These are phyloP conservation scores for Sebastiscus tertius DNA, from an alignment of 2,797 vertebrate genomes.

Conservation along the genomic window DNA sequence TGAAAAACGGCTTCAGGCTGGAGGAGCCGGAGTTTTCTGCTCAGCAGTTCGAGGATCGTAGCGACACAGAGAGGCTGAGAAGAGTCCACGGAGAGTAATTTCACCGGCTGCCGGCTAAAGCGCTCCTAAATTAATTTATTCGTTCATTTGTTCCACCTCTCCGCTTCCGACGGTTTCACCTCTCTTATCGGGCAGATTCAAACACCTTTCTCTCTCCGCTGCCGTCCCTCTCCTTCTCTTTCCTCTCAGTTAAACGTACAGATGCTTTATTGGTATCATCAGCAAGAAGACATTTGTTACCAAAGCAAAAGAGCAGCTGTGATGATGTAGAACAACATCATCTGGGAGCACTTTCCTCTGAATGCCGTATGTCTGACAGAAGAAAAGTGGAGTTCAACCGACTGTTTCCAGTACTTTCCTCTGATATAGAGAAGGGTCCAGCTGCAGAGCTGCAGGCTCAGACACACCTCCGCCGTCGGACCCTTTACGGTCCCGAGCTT, in stretches of 20 bases:
- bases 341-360: not conserved
- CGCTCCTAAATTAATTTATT: slow-evolving; percentile 15
- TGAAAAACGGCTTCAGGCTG: not conserved
- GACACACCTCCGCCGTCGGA: not conserved
- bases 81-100: slow-evolving; percentile 6
- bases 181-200: slow-evolving; percentile 7
- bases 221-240: not conserved
- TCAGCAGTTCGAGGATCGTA: slow-evolving; percentile 13
- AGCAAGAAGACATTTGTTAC: not conserved
- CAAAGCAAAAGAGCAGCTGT: not conserved
- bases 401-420: not conserved
- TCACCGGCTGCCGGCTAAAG: not conserved
- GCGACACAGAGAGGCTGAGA: not conserved
- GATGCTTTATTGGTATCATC: not conserved
- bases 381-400: not conserved
- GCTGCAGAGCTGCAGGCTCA: not conserved
- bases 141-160: slow-evolving; percentile 17
- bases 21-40: not conserved
- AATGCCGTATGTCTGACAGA: not conserved
- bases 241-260: not conserved
- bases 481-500: not conserved
- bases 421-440: not conserved
- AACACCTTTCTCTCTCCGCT: not conserved
- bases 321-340: not conserved
- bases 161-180: slow-evolving; percentile 18